Evolutionary conservation across 2,113 vertebrate genomes (phyloP).

Genomic region (Hippocampus mohnikei): DNA sequence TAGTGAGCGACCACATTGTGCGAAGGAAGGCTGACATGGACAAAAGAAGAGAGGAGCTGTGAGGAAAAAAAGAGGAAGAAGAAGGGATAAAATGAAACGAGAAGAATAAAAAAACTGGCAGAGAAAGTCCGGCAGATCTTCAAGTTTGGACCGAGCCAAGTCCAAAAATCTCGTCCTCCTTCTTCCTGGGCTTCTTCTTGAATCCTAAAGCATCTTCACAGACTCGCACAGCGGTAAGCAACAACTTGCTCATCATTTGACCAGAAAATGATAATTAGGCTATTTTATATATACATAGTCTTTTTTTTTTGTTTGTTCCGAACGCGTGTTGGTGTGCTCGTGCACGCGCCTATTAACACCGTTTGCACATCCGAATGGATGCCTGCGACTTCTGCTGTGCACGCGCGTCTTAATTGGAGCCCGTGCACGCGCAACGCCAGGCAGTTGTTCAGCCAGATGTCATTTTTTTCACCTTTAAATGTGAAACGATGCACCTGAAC

Average conservation of each 20-base stretch:
- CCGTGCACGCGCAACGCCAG: not conserved
- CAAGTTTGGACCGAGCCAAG: slow-evolving; percentile 64
- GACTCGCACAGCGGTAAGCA: slow-evolving; percentile 78
- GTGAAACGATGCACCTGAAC: not conserved
- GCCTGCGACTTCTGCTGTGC: not conserved
- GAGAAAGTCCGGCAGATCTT: slow-evolving; percentile 17
- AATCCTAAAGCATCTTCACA: slow-evolving; percentile 71
- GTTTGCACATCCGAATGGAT: not conserved
- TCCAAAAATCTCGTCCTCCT: slow-evolving; percentile 41
- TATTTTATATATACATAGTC: not conserved
- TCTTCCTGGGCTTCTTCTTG: slow-evolving; percentile 56
- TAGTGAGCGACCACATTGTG: slow-evolving; percentile 39
- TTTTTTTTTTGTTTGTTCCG: not conserved
- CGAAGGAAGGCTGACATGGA: slow-evolving; percentile 30
- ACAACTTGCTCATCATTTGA: not conserved
- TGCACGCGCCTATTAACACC: slow-evolving; percentile 46
- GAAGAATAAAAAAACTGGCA: not conserved
- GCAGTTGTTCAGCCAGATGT: not conserved
- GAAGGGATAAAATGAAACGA: slow-evolving; percentile 23
- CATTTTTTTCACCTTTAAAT: not conserved
- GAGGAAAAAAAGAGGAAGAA: slow-evolving; percentile 26
- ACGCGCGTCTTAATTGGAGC: slow-evolving; percentile 4
- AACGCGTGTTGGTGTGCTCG: slow-evolving; percentile 10
- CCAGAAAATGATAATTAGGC: not conserved
- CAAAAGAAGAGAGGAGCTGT: slow-evolving; percentile 30